Evolutionary conservation across 2,888 invertebrate genomes (phyloP).

Genomic region (Apotomis betuletana): DNA sequence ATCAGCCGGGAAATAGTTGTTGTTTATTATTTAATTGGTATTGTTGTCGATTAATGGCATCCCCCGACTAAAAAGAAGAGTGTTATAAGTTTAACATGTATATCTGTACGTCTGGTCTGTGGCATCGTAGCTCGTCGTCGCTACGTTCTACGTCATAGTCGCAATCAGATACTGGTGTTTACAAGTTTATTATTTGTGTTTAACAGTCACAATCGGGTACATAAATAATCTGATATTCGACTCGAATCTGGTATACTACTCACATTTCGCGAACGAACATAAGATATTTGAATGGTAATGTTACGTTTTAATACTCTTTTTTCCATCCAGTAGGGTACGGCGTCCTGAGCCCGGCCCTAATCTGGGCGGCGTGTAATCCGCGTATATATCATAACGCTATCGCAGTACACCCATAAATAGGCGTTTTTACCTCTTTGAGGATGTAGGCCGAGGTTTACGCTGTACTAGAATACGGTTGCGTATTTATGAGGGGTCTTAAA

Average conservation of each 20-base stretch:
- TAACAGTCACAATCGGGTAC: no score
- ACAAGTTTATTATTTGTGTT: no score
- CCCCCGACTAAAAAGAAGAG: no score
- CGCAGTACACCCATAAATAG: slow-evolving; percentile 15
- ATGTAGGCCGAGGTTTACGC: slow-evolving; percentile 16
- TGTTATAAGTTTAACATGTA: no score
- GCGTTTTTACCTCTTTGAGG: slow-evolving; percentile 27
- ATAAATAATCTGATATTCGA: no score
- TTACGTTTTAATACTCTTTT: slow-evolving; percentile 6
- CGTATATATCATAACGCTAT: slow-evolving; percentile 18
- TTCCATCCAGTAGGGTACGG: slow-evolving; percentile 27
- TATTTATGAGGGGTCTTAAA: not conserved
- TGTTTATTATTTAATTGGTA: not conserved
- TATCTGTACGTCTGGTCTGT: no score
- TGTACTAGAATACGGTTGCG: not conserved
- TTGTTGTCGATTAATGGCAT: not conserved
- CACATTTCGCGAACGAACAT: no score
- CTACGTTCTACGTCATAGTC: no score
- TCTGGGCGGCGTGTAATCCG: slow-evolving; percentile 35
- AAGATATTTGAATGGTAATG: not conserved
- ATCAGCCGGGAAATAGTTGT: slow-evolving; percentile 19
- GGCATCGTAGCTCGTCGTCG: no score
- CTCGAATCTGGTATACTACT: no score
- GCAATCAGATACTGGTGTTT: no score
- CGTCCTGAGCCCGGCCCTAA: slow-evolving; percentile 23